Evolutionary conservation across 2,797 vertebrate genomes (phyloP).

Genomic region (Poecilia picta): DNA sequence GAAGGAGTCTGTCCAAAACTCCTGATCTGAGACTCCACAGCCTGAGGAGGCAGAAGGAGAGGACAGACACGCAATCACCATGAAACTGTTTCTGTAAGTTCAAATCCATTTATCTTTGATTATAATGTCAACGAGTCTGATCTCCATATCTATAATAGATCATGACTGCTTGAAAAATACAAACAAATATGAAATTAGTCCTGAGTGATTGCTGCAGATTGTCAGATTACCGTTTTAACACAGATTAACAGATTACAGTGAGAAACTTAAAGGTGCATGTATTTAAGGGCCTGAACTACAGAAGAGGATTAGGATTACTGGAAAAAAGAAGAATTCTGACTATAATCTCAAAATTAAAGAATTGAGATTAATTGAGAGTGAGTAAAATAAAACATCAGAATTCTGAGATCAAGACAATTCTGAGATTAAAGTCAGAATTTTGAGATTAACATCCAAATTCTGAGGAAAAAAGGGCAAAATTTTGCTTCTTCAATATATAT

Average conservation of each 20-base stretch:
- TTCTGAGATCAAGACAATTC: no score
- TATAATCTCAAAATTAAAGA: no score
- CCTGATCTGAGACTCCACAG: slow-evolving; percentile 96
- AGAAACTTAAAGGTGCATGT: slow-evolving; percentile 17
- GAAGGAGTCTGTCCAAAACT: slow-evolving; percentile 98
- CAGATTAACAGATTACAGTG: background rate
- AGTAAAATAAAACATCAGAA: no score
- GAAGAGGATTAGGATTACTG: no score
- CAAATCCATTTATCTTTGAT: slow-evolving; percentile 5
- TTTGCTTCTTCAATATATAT: no score
- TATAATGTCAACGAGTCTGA: background rate
- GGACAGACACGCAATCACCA: background rate
- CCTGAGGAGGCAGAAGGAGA: slow-evolving; percentile 73
- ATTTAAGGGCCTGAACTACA: slow-evolving; percentile 3
- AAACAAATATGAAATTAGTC: background rate
- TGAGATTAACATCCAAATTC: no score
- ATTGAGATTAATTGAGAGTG: no score
- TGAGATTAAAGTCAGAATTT: no score
- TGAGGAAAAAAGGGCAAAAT: no score
- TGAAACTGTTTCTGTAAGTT: background rate
- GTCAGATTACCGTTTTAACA: background rate
- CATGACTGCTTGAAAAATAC: background rate
- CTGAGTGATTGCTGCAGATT: background rate
- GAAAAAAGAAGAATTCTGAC: no score
- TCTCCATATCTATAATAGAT: background rate